Conservation (phyloP, 2,888 invertebrate species). For the Chalcosyrphus nemorum region DNA sequence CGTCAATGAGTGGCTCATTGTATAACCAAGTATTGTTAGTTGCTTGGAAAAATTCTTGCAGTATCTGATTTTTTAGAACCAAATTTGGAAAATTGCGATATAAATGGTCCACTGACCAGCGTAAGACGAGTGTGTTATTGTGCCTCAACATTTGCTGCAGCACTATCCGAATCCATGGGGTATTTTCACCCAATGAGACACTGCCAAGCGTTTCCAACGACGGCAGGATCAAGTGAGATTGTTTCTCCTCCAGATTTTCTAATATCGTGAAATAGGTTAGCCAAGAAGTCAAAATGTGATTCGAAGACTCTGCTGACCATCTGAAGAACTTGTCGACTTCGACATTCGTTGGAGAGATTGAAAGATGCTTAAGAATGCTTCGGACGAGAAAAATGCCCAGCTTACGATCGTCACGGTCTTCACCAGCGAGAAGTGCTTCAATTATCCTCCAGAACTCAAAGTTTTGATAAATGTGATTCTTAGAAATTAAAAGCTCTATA, state of each 20-base stretch:
- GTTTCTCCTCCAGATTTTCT: constrained; percentile 79
- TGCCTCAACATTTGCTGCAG: constrained; percentile 76
- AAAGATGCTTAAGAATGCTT: constrained; percentile 67
- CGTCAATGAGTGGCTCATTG: constrained; percentile 69
- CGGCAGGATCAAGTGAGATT: constrained; percentile 80
- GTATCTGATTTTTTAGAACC: constrained; percentile 71
- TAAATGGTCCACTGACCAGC: constrained; percentile 78
- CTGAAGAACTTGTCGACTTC: constrained; percentile 9
- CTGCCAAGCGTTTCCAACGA: constrained; percentile 74
- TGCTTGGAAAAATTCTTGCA: constrained; percentile 76
- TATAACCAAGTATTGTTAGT: constrained; percentile 78
- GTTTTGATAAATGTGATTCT: neutral
- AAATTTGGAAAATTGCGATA: constrained; percentile 66
- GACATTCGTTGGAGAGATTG: neutral
- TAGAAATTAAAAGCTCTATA: constrained; percentile 11
- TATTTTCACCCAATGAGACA: constrained; percentile 54
- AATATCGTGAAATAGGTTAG: constrained; percentile 76
- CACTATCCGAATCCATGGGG: constrained; percentile 76
- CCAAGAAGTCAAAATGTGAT: constrained; percentile 73
- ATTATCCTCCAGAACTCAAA: constrained; percentile 62
- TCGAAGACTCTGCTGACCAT: neutral
- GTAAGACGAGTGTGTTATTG: constrained; percentile 78
- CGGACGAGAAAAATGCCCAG: constrained; percentile 76
- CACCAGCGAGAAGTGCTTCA: constrained; percentile 74
- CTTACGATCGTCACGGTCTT: constrained; percentile 76